A percentile compares a stretch with the other conserved stretches of the same genome.
phyloP scores from a whole-genome alignment of 2,888 invertebrate genomes.

The Neuroscelio doddi region DNA sequence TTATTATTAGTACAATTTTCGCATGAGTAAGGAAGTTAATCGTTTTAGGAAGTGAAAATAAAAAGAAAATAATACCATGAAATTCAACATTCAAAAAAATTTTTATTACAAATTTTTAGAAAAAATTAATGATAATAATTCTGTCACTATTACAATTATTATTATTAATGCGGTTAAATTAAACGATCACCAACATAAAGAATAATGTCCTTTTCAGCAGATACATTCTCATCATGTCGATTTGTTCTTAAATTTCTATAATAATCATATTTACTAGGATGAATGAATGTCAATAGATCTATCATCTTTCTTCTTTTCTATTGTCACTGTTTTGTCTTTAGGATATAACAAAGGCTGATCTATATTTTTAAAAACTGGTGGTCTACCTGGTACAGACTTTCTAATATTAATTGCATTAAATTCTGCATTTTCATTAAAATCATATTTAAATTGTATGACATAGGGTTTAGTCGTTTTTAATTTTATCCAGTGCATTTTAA shows the following conservation, averaged over 20 bases:
- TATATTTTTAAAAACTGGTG: constrained; percentile 28
- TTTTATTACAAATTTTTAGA: background rate
- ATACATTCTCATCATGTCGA: constrained; percentile 37
- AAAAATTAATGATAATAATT: constrained; percentile 9
- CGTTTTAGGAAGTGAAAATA: no score
- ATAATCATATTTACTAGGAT: constrained; percentile 42
- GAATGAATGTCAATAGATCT: constrained; percentile 43
- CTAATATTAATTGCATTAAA: constrained; percentile 50
- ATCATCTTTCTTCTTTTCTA: constrained; percentile 37
- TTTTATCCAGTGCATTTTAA: constrained; percentile 45
- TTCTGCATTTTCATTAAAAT: constrained; percentile 49
- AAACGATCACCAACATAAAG: constrained; percentile 26
- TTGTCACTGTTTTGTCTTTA: constrained; percentile 27
- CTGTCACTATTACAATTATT: constrained; percentile 9
- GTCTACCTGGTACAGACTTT: constrained; percentile 46
- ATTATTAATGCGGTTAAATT: constrained; percentile 13
- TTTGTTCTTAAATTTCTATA: constrained; percentile 40
- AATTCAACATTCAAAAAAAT: no score
- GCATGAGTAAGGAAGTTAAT: no score
- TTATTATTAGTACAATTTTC: no score
- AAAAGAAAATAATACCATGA: no score
- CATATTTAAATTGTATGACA: constrained; percentile 50
- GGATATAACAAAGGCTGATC: constrained; percentile 28
- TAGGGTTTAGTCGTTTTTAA: constrained; percentile 47
- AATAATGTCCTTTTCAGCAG: constrained; percentile 43